phyloP scores from a whole-genome alignment of 2,797 vertebrate species.

The Caiman crocodilus region DNA sequence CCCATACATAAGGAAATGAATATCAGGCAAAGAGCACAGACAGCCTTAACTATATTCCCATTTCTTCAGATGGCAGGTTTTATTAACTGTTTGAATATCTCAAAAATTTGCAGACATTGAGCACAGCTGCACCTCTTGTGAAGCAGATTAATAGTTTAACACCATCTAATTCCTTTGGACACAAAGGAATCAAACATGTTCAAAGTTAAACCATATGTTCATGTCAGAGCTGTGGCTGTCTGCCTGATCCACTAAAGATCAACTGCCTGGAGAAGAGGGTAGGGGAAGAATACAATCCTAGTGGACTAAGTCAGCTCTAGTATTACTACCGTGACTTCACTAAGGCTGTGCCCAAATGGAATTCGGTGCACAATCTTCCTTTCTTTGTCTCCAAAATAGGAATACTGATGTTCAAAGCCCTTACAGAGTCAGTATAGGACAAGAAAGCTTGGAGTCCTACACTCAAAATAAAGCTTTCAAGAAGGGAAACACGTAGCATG shows the following conservation, averaged over 20 bases:
- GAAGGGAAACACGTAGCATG: background rate
- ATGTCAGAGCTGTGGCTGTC: background rate
- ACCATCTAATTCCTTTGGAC: background rate
- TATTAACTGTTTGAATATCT: background rate
- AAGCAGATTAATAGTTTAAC: background rate
- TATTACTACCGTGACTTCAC: too few species aligned
- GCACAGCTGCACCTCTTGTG: background rate
- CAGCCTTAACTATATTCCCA: conserved; percentile 4
- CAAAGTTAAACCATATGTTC: too few species aligned
- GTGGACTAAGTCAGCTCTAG: background rate
- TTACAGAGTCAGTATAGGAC: fast-evolving
- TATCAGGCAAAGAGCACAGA: background rate
- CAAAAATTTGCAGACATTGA: too few species aligned
- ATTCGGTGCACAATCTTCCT: background rate
- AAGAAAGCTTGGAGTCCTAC: background rate
- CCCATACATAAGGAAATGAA: conserved; percentile 13
- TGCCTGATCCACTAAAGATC: background rate
- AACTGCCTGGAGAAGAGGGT: background rate
- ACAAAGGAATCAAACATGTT: too few species aligned
- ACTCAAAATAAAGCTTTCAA: background rate
- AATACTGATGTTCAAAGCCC: background rate
- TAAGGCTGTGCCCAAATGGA: too few species aligned
- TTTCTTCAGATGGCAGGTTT: background rate
- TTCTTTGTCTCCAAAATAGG: background rate
- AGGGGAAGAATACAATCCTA: too few species aligned